A percentile compares a stretch with the other conserved stretches of the same genome.
Conservation (phyloP, 2,113 vertebrate species). For the Peromyscus leucopus region DNA sequence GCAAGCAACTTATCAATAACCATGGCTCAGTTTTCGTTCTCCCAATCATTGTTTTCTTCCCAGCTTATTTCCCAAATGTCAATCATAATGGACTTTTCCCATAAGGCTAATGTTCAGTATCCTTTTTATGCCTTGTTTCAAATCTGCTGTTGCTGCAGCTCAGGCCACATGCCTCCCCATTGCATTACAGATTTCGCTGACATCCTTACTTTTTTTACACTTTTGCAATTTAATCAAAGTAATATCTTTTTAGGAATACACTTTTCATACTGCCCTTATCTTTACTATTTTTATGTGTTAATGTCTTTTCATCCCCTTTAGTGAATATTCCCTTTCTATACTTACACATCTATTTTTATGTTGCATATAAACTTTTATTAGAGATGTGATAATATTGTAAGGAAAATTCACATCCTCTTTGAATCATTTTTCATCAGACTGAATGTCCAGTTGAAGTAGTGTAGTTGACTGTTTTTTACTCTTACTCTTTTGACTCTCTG, state of each 20-base stretch:
- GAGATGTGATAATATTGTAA: background rate
- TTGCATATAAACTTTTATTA: background rate
- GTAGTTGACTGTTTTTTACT: background rate
- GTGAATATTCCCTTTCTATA: background rate
- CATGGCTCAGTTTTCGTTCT: background rate
- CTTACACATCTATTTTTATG: background rate
- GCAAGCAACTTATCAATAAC: background rate
- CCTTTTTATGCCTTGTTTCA: background rate
- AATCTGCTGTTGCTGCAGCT: background rate
- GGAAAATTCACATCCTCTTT: background rate
- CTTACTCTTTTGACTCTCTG: background rate
- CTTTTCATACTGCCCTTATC: background rate
- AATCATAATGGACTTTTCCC: background rate
- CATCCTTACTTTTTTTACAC: background rate
- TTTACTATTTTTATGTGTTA: background rate
- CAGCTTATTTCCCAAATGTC: background rate
- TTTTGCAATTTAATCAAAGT: background rate
- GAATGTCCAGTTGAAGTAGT: background rate
- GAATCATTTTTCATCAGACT: background rate
- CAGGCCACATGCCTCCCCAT: background rate
- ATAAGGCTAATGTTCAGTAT: background rate
- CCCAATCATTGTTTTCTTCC: rapidly evolving
- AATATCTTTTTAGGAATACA: background rate
- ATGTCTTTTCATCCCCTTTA: background rate
- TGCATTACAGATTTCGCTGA: background rate